These are phyloP conservation scores for Stenodema calcarata DNA, from an alignment of 2,888 invertebrate species.

Conservation along the genomic window DNA sequence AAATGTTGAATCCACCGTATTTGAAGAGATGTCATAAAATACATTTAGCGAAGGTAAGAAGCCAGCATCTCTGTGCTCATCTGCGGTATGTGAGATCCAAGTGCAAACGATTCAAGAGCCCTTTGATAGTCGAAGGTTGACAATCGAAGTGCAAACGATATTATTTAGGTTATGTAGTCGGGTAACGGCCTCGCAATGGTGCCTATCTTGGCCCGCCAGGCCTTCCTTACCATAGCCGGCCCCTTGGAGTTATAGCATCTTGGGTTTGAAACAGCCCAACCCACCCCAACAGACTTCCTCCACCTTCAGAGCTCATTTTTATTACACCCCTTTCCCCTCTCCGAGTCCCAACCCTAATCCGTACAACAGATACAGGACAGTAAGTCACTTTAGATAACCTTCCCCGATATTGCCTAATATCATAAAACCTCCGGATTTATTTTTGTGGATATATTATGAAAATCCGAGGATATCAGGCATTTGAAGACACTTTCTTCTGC, in stretches of 20 bases:
- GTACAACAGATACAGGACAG: conserved; percentile 28
- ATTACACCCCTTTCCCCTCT: neutral
- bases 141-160: neutral
- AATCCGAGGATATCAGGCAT: conserved; percentile 37
- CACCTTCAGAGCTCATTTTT: conserved; percentile 6
- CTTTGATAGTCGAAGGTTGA: conserved; percentile 8
- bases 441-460: conserved; percentile 36
- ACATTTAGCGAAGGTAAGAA: neutral
- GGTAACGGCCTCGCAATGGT: neutral
- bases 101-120: neutral
- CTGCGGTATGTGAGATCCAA: neutral
- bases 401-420: conserved; percentile 36
- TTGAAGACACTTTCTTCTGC: neutral
- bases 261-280: neutral
- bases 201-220: conserved; percentile 33
- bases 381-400: conserved; percentile 35
- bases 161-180: neutral
- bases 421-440: conserved; percentile 37
- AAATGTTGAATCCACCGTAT: neutral
- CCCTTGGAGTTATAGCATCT: conserved; percentile 15
- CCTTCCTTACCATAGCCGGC: neutral
- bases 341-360: conserved; percentile 3
- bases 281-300: neutral
- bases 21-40: neutral
- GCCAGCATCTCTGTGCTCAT: neutral